These are phyloP conservation scores for Spinibarbus caldwelli DNA, from an alignment of 2,797 vertebrate species.

Conservation along the genomic window DNA sequence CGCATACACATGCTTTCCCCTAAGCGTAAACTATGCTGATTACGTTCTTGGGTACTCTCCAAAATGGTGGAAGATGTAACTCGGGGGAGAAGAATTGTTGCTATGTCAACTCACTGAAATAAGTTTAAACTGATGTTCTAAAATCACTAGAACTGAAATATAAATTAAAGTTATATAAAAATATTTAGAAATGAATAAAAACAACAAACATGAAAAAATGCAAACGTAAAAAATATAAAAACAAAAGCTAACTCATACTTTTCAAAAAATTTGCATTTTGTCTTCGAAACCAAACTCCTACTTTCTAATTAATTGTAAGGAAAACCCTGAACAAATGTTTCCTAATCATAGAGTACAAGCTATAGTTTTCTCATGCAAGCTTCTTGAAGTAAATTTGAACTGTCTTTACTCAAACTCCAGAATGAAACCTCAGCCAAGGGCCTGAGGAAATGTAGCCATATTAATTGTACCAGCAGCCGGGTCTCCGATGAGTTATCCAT, in stretches of 20 bases:
- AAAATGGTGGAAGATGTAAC: too few species aligned
- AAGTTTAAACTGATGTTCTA: not conserved
- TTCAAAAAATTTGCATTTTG: not conserved
- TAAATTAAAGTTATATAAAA: not conserved
- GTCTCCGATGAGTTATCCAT: not conserved
- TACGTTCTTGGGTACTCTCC: too few species aligned
- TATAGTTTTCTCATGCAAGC: not conserved
- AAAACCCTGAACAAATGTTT: not conserved
- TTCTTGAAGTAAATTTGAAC: not conserved
- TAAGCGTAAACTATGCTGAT: too few species aligned
- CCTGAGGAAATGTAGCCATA: conserved; percentile 2
- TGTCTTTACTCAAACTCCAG: conserved; percentile 3
- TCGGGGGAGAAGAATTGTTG: not conserved
- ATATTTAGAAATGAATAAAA: not conserved
- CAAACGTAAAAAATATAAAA: not conserved
- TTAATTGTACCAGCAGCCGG: conserved; percentile 16
- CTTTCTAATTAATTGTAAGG: not conserved
- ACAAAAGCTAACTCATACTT: not conserved
- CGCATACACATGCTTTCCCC: too few species aligned
- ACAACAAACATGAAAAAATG: not conserved
- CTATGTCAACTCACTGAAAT: not conserved
- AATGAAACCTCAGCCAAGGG: conserved; percentile 12
- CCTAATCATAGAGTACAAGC: not conserved
- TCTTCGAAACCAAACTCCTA: not conserved
- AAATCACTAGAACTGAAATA: not conserved